Evolutionary conservation across 1,140 invertebrate genomes (phyloP), one percentile per base, ranked within the genome.

Genomic region (Pogonomyrmex barbatus): DNA sequence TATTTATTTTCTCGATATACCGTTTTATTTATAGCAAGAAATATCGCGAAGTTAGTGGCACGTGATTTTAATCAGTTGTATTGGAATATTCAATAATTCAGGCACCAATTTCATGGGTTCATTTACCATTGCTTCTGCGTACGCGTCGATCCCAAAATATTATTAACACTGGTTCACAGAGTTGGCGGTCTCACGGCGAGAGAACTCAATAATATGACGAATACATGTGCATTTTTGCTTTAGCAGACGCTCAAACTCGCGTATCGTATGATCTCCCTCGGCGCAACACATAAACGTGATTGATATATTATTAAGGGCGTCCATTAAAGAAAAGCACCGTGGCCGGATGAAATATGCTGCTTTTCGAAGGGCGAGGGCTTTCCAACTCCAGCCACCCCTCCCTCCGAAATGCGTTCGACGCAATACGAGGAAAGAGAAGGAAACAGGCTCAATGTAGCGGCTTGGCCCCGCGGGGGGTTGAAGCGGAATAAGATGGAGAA

Each of bases 251-350:
- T 68, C 67, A 78, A 87, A 85, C 73, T 70, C 67, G 86, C 82
- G 79, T 79, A 71, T 68, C 70, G 84, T 70, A 47, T 47, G 68
- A 70, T 63, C 60, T 76, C 77, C 86, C 82, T 62, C 76, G 83
- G 77, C 65, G 73, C 68, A 86, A 86, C 84, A 86, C 84, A 91
- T 94, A 93, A 94, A 92, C 89, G 90, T 90, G 93, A 94, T 94
- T 94, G 92, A 94, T 94, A 92, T 93, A 93, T 94, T 94, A 94
- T 93, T 94, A 93, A 94, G 91, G 87, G n/a, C 89, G 85, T 91
- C 90, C 91, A 93, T 94, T 93, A 93, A 93, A 94, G 92, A 92
- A 92, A 90, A 93, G 92, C 90, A 75, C 87, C 77, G 87, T 68
- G 84, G 71, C 63, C 58, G 88, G 89, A 92, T 93, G 91, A 93